phyloP scores from a whole-genome alignment of 2,888 invertebrate species.

The Opisthograptis luteolata region DNA sequence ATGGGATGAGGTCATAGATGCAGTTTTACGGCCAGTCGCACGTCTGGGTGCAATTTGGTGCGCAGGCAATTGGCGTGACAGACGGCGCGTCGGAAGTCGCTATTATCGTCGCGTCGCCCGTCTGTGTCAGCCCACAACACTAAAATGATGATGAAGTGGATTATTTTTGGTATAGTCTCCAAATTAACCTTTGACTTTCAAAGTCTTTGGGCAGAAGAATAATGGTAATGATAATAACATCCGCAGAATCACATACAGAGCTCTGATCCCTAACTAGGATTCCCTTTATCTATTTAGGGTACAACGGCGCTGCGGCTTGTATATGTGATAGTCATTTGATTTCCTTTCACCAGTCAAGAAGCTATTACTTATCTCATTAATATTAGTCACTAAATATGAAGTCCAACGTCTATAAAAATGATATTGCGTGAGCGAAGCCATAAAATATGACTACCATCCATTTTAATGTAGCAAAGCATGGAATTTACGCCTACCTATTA shows the following conservation, averaged over 20 bases:
- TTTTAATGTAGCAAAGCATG: constrained; percentile 24
- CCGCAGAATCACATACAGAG: too few species aligned
- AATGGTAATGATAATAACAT: too few species aligned
- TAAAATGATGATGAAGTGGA: constrained; percentile 38
- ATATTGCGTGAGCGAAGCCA: constrained; percentile 27
- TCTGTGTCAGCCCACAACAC: constrained; percentile 57
- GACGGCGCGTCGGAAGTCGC: constrained; percentile 64
- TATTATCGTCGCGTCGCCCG: constrained; percentile 62
- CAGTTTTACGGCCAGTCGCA: constrained; percentile 43
- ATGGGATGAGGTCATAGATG: constrained; percentile 70
- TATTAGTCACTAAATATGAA: constrained; percentile 8
- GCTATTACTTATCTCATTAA: neutral
- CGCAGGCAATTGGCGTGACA: constrained; percentile 66
- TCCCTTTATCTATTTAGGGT: too few species aligned
- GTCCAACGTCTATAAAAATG: constrained; percentile 22
- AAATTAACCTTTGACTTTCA: too few species aligned
- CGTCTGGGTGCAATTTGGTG: constrained; percentile 48
- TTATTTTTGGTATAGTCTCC: constrained; percentile 24
- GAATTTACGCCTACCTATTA: constrained; percentile 25
- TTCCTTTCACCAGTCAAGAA: too few species aligned
- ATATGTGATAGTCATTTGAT: too few species aligned
- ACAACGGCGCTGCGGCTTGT: too few species aligned
- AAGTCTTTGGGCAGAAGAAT: too few species aligned
- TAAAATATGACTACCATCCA: constrained; percentile 21
- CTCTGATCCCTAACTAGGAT: too few species aligned